Conservation (phyloP, 23 tunicate species). For the Trididemnum clinides region DNA sequence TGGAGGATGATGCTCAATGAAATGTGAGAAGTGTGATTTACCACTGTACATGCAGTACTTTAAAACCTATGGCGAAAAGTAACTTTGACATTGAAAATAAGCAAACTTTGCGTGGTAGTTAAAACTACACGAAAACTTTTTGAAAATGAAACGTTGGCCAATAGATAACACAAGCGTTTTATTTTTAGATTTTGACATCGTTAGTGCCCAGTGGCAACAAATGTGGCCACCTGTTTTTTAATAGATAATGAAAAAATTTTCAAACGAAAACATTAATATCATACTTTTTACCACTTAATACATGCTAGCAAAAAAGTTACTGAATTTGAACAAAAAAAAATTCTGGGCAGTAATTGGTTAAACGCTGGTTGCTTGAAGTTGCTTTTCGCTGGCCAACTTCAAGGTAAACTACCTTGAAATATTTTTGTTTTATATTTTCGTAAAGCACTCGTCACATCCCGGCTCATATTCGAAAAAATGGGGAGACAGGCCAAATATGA, state of each 20-base stretch:
- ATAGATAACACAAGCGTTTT: too few relatives aligned
- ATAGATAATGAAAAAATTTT: not conserved
- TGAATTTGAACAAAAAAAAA: not conserved
- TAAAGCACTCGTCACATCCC: too few relatives aligned
- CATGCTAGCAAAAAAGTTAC: not conserved
- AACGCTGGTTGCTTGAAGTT: too few relatives aligned
- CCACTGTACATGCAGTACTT: not conserved
- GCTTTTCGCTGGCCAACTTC: too few relatives aligned
- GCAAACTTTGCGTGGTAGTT: too few relatives aligned
- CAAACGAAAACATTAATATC: not conserved
- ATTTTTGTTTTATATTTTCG: too few relatives aligned
- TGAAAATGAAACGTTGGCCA: too few relatives aligned
- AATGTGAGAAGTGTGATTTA: not conserved
- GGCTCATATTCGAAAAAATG: too few relatives aligned
- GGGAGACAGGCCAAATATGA: too few relatives aligned
- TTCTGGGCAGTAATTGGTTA: not conserved
- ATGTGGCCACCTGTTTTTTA: not conserved
- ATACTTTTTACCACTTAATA: not conserved
- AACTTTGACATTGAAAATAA: too few relatives aligned
- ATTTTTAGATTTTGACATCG: not conserved
- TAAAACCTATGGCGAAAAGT: not conserved
- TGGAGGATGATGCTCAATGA: not conserved
- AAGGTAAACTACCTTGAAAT: too few relatives aligned
- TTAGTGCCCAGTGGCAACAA: not conserved
- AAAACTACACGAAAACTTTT: too few relatives aligned